Evolutionary conservation across 2,113 vertebrate species (phyloP), one percentile per base, ranked within the genome.

Genomic region (Equus przewalskii): DNA sequence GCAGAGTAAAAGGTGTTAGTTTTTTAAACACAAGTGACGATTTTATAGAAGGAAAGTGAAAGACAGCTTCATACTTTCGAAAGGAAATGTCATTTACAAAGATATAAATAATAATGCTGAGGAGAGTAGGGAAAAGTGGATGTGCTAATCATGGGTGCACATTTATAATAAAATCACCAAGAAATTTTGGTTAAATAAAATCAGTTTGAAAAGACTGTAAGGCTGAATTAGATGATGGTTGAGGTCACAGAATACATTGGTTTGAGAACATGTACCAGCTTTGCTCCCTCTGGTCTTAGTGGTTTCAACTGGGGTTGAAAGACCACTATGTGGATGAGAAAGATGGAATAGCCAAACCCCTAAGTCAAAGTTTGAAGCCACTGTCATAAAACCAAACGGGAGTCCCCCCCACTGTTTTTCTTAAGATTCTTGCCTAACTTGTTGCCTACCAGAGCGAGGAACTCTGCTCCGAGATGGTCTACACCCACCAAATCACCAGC

Each of bases 1-100:
- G 24, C 44, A 51, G 33, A 36, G 69, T 87, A 92, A 92, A 93
- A 93, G 26, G 36, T 96, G 64, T 97, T 72, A 84, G 72, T 86
- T 84, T 95, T 91, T 92, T 60, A 86, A 62, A 78, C 22, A 15
- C 6, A 85, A 65, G 30, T 89, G 69, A 96, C 69, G 94, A 83
- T 72, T 97, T 72, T 94, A 51, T 30, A 49, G 82, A 89, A 92
- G 46, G 28, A 88, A 97, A 83, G 24, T 96, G 92, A 94, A 67
- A 41, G 86, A 93, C 14, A 81, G 49, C 36, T 81, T 95, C 58
- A 70, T 36, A 89, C 89, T 96, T 97, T 95, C 79, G 72, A 84
- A 96, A 96, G 82, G 65, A 97, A 97, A 96, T 97, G 79, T 24
- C 73, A 87, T 73, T 97, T 93, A 67, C 60, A 89, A 95, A 81